These are phyloP conservation scores for Polypterus bichir DNA, from an alignment of 2,113 vertebrate genomes.

Conservation along the genomic window DNA sequence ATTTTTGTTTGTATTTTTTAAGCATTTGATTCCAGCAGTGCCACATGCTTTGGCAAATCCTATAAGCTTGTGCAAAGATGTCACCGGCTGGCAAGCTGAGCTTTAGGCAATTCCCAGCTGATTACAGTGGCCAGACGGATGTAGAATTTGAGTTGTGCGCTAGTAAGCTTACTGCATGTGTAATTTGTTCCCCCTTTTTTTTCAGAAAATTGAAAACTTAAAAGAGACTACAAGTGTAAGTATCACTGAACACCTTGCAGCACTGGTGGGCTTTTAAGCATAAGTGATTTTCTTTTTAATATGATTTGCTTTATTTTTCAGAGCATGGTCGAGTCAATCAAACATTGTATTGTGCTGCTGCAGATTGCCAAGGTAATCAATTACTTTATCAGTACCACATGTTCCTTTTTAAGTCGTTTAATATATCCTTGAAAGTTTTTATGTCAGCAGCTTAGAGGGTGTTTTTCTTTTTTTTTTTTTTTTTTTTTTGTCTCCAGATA, in stretches of 20 bases:
- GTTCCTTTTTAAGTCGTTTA: no score
- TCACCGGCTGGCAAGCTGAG: not conserved
- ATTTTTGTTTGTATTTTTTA: not conserved
- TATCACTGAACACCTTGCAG: slow-evolving; percentile 18
- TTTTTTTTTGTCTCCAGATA: no score
- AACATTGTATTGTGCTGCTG: slow-evolving; percentile 98
- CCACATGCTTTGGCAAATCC: no score
- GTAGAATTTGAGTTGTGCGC: no score
- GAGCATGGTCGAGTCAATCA: slow-evolving; percentile 99
- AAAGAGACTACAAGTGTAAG: slow-evolving; percentile 97
- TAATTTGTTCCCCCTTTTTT: slow-evolving; percentile 15
- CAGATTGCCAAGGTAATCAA: slow-evolving; percentile 96
- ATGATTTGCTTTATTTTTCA: slow-evolving; percentile 39
- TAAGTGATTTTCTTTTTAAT: no score
- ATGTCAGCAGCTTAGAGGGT: no score
- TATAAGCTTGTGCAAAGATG: not conserved
- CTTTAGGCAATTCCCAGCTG: not conserved
- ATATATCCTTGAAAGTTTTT: no score
- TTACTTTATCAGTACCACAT: not conserved
- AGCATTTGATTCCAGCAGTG: not conserved
- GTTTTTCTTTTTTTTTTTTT: no score
- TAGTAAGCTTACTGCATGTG: no score
- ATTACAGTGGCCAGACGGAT: not conserved
- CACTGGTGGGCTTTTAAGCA: no score
- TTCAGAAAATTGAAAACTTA: slow-evolving; percentile 87